These are phyloP conservation scores for Caenorhabditis sp. DNA, from an alignment of 2,888 invertebrate species.

Conservation along the genomic window DNA sequence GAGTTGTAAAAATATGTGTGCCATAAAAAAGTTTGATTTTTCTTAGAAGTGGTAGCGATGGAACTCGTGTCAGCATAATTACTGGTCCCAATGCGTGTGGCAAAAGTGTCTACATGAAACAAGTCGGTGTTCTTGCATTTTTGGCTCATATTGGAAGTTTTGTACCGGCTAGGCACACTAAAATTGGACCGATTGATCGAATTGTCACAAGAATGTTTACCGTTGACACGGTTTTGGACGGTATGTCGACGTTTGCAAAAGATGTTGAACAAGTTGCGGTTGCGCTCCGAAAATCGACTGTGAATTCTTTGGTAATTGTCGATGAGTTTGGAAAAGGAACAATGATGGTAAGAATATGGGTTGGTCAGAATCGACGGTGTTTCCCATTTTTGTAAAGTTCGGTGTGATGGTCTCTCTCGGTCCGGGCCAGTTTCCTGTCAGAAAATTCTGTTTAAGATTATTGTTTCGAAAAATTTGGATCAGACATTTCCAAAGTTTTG, in stretches of 20 bases:
- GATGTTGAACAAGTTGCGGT: slow-evolving; percentile 83
- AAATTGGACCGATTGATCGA: slow-evolving; percentile 76
- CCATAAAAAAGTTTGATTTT: slow-evolving; percentile 1
- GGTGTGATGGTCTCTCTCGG: too few relatives aligned
- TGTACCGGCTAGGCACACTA: slow-evolving; percentile 79
- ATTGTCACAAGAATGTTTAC: slow-evolving; percentile 78
- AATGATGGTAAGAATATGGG: slow-evolving; percentile 70
- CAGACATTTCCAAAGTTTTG: too few relatives aligned
- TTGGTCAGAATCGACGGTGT: too few relatives aligned
- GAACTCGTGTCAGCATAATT: slow-evolving; percentile 79
- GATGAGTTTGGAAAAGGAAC: slow-evolving; percentile 93
- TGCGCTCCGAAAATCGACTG: slow-evolving; percentile 78
- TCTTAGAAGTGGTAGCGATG: slow-evolving; percentile 69
- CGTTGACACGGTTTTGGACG: slow-evolving; percentile 81
- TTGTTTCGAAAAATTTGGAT: too few relatives aligned
- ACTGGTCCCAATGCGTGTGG: slow-evolving; percentile 91
- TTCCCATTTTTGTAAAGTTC: too few relatives aligned
- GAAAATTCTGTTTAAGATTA: too few relatives aligned
- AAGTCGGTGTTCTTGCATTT: slow-evolving; percentile 82
- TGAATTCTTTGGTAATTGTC: slow-evolving; percentile 80
- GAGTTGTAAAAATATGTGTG: slow-evolving; percentile 5
- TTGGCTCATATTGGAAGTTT: slow-evolving; percentile 88
- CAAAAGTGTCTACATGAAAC: slow-evolving; percentile 89
- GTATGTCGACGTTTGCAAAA: slow-evolving; percentile 85
- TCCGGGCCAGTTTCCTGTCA: too few relatives aligned